phyloP scores from a whole-genome alignment of 2,113 vertebrate species.

The Peromyscus californicus region DNA sequence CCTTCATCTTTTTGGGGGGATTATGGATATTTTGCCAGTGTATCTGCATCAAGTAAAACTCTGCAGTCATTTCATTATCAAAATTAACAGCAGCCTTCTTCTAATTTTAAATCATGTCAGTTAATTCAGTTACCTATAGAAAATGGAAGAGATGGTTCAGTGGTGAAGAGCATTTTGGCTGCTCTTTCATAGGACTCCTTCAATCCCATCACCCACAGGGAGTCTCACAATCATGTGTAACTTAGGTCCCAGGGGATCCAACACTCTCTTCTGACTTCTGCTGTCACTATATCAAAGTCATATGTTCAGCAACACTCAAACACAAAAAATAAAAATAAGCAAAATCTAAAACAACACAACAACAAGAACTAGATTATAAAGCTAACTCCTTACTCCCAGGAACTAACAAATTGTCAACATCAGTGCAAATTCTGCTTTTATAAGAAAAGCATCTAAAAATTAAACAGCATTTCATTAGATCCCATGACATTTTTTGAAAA shows the following conservation, averaged over 20 bases:
- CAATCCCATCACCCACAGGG: not conserved
- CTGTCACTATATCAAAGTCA: not conserved
- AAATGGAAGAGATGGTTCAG: not conserved
- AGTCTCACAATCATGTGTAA: not conserved
- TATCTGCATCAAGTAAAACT: not conserved
- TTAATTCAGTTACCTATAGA: not conserved
- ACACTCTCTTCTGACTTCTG: not conserved
- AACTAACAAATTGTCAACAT: conserved; percentile 19
- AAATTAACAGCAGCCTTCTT: not conserved
- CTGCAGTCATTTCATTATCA: not conserved
- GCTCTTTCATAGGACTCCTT: too few species aligned
- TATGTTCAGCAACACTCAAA: not conserved
- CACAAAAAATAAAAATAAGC: not conserved
- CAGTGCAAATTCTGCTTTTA: not conserved
- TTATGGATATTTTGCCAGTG: not conserved
- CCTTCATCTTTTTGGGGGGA: not conserved
- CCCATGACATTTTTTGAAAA: not conserved
- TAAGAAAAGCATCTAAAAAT: not conserved
- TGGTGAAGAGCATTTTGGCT: not conserved
- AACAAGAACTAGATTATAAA: not conserved
- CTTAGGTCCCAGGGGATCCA: not conserved
- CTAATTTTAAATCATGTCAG: not conserved
- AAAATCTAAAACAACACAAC: not conserved
- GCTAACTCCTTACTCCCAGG: not conserved
- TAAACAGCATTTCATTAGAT: not conserved